Percentiles rank a stretch among this genome's conserved stretches.
Evolutionary conservation across 2,797 vertebrate genomes (phyloP).

Genomic region (Argyrosomus regius): DNA sequence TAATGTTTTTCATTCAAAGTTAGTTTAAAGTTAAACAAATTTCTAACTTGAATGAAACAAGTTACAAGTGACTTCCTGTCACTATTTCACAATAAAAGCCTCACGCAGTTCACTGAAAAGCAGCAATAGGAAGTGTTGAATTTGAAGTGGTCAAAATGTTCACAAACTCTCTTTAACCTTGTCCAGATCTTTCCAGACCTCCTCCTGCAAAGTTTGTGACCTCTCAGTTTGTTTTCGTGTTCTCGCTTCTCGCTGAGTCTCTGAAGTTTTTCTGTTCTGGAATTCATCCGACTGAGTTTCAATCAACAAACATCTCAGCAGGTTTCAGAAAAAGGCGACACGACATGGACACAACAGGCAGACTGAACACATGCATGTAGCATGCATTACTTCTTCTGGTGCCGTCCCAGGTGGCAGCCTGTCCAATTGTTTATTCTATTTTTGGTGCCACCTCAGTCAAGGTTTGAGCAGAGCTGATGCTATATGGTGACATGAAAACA

Average conservation of each 20-base stretch:
- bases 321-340: background rate
- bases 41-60: background rate
- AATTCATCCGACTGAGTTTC: constrained; percentile 46
- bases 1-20: background rate
- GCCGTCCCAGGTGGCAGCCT: no score
- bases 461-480: no score
- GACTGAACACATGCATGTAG: no score
- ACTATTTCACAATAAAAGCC: constrained; percentile 10
- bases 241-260: constrained; percentile 37
- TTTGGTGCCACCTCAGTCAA: no score
- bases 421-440: no score
- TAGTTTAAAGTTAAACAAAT: background rate
- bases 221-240: constrained; percentile 46
- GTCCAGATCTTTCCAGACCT: background rate
- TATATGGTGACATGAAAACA: no score
- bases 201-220: constrained; percentile 9
- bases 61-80: constrained; percentile 1
- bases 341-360: background rate
- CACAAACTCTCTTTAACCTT: background rate
- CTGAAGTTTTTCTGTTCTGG: constrained; percentile 16
- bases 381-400: no score
- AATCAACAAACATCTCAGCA: constrained; percentile 62
- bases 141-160: background rate
- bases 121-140: background rate
- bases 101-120: background rate